Conservation (phyloP, 2,113 vertebrate species). For the Mobula hypostoma region DNA sequence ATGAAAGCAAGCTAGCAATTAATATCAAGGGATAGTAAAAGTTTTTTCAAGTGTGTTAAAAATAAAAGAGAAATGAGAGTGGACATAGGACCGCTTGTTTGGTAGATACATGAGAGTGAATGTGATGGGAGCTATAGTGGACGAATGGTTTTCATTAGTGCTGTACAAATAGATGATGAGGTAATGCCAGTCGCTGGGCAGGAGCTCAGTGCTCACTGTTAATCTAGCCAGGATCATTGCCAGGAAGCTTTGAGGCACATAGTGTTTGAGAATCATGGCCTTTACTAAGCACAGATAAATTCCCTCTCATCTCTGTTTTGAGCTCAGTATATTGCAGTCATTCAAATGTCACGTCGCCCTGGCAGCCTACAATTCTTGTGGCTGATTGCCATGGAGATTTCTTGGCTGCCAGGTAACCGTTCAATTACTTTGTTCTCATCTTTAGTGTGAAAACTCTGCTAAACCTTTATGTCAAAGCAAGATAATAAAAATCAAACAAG, state of each 20-base stretch:
- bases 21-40: no score
- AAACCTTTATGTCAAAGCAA: background rate
- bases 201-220: background rate
- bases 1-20: no score
- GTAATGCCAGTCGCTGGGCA: background rate
- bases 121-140: no score
- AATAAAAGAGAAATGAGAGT: no score
- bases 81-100: no score
- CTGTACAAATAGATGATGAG: no score
- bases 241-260: background rate
- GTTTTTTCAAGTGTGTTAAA: no score
- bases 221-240: background rate
- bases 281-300: background rate
- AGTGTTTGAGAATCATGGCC: background rate
- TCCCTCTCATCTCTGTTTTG: background rate
- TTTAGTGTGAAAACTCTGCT: background rate
- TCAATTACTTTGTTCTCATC: constrained; percentile 12
- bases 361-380: constrained; percentile 12
- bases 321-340: background rate
- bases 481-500: no score
- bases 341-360: constrained; percentile 8
- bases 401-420: background rate
- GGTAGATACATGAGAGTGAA: no score
- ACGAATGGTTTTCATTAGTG: no score
- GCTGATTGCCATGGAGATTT: constrained; percentile 12